Percentiles rank a stretch among this genome's conserved stretches.
Evolutionary conservation across 2,797 vertebrate genomes (phyloP).

Genomic region (Galagoides demidoff): DNA sequence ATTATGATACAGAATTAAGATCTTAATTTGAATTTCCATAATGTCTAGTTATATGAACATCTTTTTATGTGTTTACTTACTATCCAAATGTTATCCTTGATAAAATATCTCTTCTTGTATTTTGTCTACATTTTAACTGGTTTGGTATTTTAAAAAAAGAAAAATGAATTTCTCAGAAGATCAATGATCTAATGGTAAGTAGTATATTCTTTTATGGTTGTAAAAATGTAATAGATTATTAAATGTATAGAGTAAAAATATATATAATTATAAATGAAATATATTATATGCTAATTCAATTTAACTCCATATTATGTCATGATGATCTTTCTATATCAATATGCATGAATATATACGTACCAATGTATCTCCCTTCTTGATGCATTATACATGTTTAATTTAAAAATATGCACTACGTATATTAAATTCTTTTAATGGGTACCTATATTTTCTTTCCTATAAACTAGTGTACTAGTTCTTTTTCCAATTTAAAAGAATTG

Average conservation of each 20-base stretch:
- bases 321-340: background rate
- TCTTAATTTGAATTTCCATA: background rate
- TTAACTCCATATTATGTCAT: background rate
- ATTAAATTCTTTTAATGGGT: background rate
- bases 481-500: background rate
- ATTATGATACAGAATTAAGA: background rate
- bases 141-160: background rate
- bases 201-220: background rate
- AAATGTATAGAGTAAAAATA: background rate
- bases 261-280: background rate
- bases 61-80: background rate
- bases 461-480: background rate
- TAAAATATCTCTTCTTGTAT: background rate
- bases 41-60: background rate
- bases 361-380: background rate
- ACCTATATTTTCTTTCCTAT: background rate
- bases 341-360: background rate
- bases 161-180: background rate
- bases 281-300: background rate
- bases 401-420: background rate
- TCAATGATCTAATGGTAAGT: background rate
- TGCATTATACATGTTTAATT: background rate
- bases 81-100: too few relatives aligned
- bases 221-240: background rate
- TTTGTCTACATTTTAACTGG: background rate